A percentile compares a stretch with the other conserved stretches of the same genome.
phyloP scores from a whole-genome alignment of 2,797 vertebrate species.

The Characodon lateralis region DNA sequence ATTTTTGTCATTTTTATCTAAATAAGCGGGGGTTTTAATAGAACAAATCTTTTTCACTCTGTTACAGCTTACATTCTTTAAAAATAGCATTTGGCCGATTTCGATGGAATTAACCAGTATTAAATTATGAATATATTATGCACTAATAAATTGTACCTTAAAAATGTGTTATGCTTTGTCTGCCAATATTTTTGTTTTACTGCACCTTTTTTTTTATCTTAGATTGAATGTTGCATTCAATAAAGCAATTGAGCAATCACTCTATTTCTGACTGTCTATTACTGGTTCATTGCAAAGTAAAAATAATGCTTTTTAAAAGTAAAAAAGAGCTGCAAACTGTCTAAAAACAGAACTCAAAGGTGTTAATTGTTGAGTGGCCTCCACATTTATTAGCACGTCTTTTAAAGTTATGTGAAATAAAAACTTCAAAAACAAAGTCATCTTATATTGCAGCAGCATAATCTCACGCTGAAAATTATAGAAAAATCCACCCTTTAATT shows the following conservation, averaged over 20 bases:
- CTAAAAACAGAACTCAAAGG: neutral
- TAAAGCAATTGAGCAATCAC: conserved; percentile 14
- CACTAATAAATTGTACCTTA: conserved; percentile 12
- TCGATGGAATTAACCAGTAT: conserved; percentile 7
- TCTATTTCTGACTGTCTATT: neutral
- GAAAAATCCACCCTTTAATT: neutral
- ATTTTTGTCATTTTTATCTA: neutral
- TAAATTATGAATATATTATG: conserved; percentile 16
- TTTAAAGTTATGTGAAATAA: no score
- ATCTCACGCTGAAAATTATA: neutral
- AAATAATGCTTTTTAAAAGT: neutral
- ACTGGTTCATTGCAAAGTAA: neutral
- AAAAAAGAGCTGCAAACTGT: no score
- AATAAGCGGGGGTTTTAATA: conserved; percentile 5
- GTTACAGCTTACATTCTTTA: conserved; percentile 35
- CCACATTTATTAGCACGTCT: neutral
- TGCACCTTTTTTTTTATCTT: conserved; percentile 18
- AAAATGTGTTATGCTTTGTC: conserved; percentile 24
- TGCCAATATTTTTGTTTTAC: conserved; percentile 23
- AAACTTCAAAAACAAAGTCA: neutral
- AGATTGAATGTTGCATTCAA: conserved; percentile 31
- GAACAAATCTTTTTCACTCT: conserved; percentile 11
- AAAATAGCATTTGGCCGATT: neutral
- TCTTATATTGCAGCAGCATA: neutral
- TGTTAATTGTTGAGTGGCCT: neutral